phyloP scores from a whole-genome alignment of 2,888 invertebrate genomes.

The Ophion ellenae region DNA sequence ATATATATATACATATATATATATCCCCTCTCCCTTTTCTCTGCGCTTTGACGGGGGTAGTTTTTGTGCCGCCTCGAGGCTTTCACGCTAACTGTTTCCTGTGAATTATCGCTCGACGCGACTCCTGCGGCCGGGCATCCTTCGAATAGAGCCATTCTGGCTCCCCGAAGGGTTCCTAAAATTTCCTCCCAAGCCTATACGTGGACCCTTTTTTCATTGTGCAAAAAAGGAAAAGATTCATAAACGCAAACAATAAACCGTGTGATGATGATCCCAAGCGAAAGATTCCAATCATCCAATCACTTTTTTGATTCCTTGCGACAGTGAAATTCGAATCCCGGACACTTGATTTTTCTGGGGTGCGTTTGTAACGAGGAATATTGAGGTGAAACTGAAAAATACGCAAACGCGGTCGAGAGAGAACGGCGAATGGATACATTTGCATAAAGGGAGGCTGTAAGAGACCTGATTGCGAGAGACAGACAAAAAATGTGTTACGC shows the following conservation, averaged over 20 bases:
- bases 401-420: neutral
- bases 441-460: conserved; percentile 23
- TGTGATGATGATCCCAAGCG: too few relatives aligned
- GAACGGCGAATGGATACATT: neutral
- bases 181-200: neutral
- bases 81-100: conserved; percentile 74
- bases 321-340: too few relatives aligned
- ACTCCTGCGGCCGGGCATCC: conserved; percentile 27
- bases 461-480: conserved; percentile 71
- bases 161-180: neutral
- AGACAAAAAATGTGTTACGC: conserved; percentile 70
- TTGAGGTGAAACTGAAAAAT: too few relatives aligned
- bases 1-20: too few relatives aligned
- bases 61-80: conserved; percentile 73
- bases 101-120: conserved; percentile 69
- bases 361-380: too few relatives aligned
- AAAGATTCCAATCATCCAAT: too few relatives aligned
- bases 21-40: neutral
- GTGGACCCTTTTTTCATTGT: neutral
- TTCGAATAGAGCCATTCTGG: conserved; percentile 3
- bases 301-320: too few relatives aligned
- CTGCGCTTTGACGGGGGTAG: conserved; percentile 10
- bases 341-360: too few relatives aligned
- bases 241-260: conserved; percentile 33
- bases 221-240: conserved; percentile 5